These are phyloP conservation scores for Periplaneta americana DNA, from an alignment of 1,140 invertebrate genomes.

Conservation along the genomic window DNA sequence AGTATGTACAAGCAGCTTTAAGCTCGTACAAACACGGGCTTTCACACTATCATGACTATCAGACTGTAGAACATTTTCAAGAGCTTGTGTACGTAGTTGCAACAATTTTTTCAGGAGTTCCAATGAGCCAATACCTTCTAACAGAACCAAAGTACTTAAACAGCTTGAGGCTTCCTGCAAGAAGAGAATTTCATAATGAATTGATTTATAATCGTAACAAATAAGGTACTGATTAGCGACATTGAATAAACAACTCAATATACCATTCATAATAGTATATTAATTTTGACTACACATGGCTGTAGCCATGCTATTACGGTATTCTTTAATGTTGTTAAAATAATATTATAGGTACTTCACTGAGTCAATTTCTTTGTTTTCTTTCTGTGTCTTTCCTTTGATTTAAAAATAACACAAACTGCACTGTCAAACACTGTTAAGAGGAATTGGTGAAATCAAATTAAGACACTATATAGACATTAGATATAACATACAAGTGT, in stretches of 20 bases:
- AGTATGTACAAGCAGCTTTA: slow-evolving; percentile 45
- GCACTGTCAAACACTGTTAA: no score
- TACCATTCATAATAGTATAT: slow-evolving; percentile 14
- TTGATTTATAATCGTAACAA: not conserved
- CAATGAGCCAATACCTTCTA: slow-evolving; percentile 32
- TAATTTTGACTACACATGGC: no score
- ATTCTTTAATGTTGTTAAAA: no score
- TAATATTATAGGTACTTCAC: no score
- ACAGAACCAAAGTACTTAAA: slow-evolving; percentile 22
- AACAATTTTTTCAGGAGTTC: slow-evolving; percentile 44
- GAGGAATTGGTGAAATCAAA: no score
- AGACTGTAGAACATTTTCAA: slow-evolving; percentile 41
- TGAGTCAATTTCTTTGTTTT: no score
- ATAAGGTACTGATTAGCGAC: not conserved
- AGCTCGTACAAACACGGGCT: slow-evolving; percentile 42
- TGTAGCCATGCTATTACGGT: no score
- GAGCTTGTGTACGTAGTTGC: slow-evolving; percentile 40
- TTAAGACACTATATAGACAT: no score
- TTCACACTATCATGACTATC: slow-evolving; percentile 45
- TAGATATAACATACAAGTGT: no score
- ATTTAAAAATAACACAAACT: no score
- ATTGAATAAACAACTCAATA: not conserved
- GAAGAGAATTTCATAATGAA: not conserved
- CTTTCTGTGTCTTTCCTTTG: no score
- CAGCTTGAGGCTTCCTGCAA: slow-evolving; percentile 9